phyloP scores from a whole-genome alignment of 2,888 invertebrate genomes.

The Apodemia mormo region DNA sequence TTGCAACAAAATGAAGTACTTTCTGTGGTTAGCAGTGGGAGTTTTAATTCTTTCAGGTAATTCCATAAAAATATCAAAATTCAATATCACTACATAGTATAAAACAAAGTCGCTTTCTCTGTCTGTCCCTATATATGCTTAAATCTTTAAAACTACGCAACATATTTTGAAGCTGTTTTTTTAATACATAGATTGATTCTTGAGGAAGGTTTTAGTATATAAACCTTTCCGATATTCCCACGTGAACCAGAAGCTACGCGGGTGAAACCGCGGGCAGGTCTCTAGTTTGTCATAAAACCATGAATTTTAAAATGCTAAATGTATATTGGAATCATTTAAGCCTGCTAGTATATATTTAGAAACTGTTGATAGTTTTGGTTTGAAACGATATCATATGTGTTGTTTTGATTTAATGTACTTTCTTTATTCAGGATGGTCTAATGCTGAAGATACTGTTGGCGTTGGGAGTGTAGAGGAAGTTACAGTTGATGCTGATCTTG shows the following conservation, averaged over 20 bases:
- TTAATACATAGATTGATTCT: too few relatives aligned
- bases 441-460: slow-evolving; percentile 69
- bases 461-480: slow-evolving; percentile 73
- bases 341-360: background rate
- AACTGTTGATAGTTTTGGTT: slow-evolving; percentile 6
- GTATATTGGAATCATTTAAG: background rate
- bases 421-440: slow-evolving; percentile 63
- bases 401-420: background rate
- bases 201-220: too few relatives aligned
- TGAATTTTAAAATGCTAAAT: background rate
- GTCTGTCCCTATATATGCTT: too few relatives aligned
- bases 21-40: slow-evolving; percentile 58
- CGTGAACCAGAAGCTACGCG: too few relatives aligned
- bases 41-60: slow-evolving; percentile 70
- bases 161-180: too few relatives aligned
- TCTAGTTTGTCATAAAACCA: too few relatives aligned
- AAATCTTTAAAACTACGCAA: too few relatives aligned
- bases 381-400: background rate
- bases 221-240: too few relatives aligned
- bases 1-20: slow-evolving; percentile 58
- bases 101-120: too few relatives aligned
- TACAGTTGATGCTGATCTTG: slow-evolving; percentile 89
- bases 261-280: too few relatives aligned
- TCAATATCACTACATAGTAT: background rate
- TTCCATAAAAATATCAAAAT: slow-evolving; percentile 19